Conservation (phyloP, 2,888 invertebrate species). For the Holacanthella duospinosa region DNA sequence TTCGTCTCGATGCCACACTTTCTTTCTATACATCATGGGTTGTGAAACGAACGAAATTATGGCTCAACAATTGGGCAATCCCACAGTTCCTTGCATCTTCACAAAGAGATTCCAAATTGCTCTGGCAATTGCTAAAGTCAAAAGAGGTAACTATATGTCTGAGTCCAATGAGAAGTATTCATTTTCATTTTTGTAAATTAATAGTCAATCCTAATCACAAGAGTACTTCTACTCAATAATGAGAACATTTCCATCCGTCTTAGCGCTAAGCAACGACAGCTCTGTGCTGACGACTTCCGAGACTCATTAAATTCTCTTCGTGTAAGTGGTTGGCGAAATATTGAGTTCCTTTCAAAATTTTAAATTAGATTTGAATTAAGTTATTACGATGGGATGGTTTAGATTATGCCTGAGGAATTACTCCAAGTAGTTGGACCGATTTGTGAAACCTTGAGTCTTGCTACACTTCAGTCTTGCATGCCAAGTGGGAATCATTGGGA, state of each 20-base stretch:
- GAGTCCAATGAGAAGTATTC: neutral
- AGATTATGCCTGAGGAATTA: slow-evolving; percentile 64
- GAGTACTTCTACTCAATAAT: slow-evolving; percentile 29
- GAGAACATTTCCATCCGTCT: slow-evolving; percentile 32
- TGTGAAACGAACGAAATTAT: slow-evolving; percentile 32
- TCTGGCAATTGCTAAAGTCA: slow-evolving; percentile 14
- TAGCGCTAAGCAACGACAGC: slow-evolving; percentile 34
- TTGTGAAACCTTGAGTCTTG: slow-evolving; percentile 64
- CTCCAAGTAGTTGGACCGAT: slow-evolving; percentile 60
- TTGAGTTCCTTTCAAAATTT: neutral
- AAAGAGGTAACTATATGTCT: slow-evolving; percentile 8
- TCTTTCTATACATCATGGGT: slow-evolving; percentile 35
- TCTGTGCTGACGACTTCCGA: slow-evolving; percentile 34
- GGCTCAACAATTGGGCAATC: slow-evolving; percentile 38
- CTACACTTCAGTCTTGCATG: slow-evolving; percentile 71
- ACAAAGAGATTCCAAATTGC: slow-evolving; percentile 35
- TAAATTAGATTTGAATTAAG: neutral
- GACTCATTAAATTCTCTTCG: slow-evolving; percentile 15
- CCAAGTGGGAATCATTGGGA: slow-evolving; percentile 60
- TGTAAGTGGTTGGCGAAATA: neutral
- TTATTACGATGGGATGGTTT: slow-evolving; percentile 33
- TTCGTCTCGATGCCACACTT: slow-evolving; percentile 35
- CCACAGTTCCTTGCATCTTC: slow-evolving; percentile 35
- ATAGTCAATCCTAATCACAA: slow-evolving; percentile 25
- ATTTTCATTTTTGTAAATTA: neutral